Base-by-base conservation (phyloP, 2,888 invertebrate genomes). In the Nomada ruficornis region DNA sequence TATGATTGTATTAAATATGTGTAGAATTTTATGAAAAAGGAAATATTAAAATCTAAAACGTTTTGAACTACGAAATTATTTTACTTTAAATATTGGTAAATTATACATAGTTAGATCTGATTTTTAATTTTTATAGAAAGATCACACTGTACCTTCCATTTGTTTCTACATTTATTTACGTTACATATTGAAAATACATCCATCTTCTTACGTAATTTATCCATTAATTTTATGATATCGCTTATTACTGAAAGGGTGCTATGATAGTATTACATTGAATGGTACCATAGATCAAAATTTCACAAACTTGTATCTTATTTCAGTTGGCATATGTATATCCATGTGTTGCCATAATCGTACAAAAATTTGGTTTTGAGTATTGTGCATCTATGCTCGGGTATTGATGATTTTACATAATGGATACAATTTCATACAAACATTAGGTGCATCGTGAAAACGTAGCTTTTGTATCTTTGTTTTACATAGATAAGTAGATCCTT, bases 11-110 rank as follows among this genome's bases (percentile, higher is more conserved):
- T 62, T 54, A 80, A 74, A 67, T 68, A 63, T 60, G 26, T 80
- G 83, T 83, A 83, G 71, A 77, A 77, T 78, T 78, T 82, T 72
- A 83, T 69, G 63, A 52, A 71, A 44, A 65, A 76, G 44, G 11
- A 74, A 83, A 20, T 1, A 77, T 83, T 80, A 72, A 84, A 80
- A 72, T 11, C 29, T 68, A 13, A 77, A 36, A 72, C 50, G 52
- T 77, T 77, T 69, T 29, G 60, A 67, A 75, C 18, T 52, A 72
- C 52, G 36, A 65, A 55, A 77, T 63, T 65, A 62, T 60, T 73
- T 83, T 78, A 76, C 29, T 85, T 73, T 59, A 54, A 69, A 54
- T 26, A 44, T 57, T 63, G 15, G 7, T 47, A 54, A 42, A 36
- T 59, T 52, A 44, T 62, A 9, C 57, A 69, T 10, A 47, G 55